A percentile compares a stretch with the other conserved stretches of the same genome.
These are phyloP conservation scores for Xiphias gladius DNA, from an alignment of 2,113 vertebrate genomes.

Conservation along the genomic window DNA sequence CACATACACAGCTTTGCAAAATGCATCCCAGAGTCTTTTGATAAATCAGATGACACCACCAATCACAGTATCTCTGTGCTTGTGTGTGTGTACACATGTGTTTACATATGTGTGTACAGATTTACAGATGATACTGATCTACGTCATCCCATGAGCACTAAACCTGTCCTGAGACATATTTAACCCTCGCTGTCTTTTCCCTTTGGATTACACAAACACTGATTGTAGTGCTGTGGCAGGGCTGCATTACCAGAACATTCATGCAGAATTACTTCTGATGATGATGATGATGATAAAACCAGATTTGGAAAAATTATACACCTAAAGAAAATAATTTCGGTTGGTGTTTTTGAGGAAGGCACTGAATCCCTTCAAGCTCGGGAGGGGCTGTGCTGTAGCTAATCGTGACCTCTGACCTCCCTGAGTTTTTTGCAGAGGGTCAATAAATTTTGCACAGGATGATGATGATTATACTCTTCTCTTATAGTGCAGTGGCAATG, in stretches of 20 bases:
- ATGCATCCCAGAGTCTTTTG: conserved; percentile 1
- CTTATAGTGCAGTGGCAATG: no score
- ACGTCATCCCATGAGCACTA: conserved; percentile 37
- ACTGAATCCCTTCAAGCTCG: neutral
- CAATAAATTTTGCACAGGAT: no score
- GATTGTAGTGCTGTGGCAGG: neutral
- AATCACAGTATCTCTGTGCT: neutral
- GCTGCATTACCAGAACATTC: neutral
- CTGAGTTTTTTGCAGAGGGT: no score
- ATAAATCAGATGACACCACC: conserved; percentile 31
- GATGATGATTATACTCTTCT: no score
- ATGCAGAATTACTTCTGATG: neutral
- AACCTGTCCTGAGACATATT: conserved; percentile 51
- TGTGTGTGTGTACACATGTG: neutral
- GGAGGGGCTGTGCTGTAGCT: neutral
- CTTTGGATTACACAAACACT: conserved; percentile 36
- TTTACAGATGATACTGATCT: conserved; percentile 53
- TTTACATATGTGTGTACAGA: neutral
- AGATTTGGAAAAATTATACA: neutral
- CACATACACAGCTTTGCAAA: conserved; percentile 26
- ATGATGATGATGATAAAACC: neutral
- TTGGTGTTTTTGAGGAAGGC: neutral
- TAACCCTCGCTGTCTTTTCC: conserved; percentile 39
- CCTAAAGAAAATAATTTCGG: neutral
- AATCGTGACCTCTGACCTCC: no score